Evolutionary conservation across 2,113 vertebrate genomes (phyloP).

Genomic region (Campylomormyrus numenius): DNA sequence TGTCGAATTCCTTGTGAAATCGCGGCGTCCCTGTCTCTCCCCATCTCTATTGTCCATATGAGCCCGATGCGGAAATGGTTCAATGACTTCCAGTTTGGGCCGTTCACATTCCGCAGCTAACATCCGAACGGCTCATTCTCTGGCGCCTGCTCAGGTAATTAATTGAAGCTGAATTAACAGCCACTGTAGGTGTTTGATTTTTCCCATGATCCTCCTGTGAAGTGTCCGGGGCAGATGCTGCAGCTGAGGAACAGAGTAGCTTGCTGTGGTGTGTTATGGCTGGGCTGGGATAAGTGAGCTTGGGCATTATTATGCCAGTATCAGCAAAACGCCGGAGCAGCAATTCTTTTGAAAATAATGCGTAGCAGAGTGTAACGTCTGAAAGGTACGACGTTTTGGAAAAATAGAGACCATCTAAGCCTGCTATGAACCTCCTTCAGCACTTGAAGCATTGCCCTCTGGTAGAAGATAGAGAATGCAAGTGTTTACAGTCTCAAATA

Average conservation of each 20-base stretch:
- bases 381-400: background rate
- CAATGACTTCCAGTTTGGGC: background rate
- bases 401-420: too few relatives aligned
- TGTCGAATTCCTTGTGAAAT: background rate
- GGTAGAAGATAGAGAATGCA: too few relatives aligned
- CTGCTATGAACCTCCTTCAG: too few relatives aligned
- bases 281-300: background rate
- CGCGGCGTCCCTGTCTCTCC: too few relatives aligned
- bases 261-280: background rate
- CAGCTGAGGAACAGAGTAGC: background rate
- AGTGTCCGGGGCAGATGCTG: background rate
- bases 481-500: background rate
- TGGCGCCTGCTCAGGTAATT: background rate
- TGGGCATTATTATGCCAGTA: background rate
- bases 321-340: background rate
- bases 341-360: background rate
- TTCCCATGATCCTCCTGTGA: background rate
- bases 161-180: background rate
- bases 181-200: background rate
- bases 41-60: background rate
- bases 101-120: background rate
- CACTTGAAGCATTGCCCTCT: too few relatives aligned
- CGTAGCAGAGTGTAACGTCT: background rate
- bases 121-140: background rate
- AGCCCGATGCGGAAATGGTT: background rate